Evolutionary conservation across 1,140 invertebrate species (phyloP).

Genomic region (Papilio polytes): DNA sequence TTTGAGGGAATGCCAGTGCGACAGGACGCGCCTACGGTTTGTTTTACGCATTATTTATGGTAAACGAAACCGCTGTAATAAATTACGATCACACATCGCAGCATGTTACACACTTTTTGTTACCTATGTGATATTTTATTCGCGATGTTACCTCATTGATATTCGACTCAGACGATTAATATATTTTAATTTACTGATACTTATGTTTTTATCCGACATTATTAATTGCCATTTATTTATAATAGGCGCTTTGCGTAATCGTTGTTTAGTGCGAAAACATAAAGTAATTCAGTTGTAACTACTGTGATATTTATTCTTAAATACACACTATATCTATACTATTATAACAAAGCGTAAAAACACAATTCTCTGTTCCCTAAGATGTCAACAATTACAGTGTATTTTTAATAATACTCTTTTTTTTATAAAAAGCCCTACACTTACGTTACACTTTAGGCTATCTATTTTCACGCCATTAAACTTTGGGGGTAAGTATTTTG

Average conservation of each 20-base stretch:
- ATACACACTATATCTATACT: too few species aligned
- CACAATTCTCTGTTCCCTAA: too few species aligned
- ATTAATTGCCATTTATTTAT: constrained; percentile 17
- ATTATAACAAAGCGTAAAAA: too few species aligned
- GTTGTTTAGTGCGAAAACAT: not conserved
- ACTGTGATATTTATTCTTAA: not conserved
- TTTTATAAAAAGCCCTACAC: too few species aligned
- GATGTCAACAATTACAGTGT: too few species aligned
- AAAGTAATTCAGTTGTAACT: too few species aligned
- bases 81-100: constrained; percentile 28
- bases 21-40: constrained; percentile 13
- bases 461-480: too few species aligned
- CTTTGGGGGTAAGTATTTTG: too few species aligned
- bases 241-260: not conserved
- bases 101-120: constrained; percentile 1
- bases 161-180: not conserved
- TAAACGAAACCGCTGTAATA: constrained; percentile 29
- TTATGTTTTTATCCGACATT: not conserved
- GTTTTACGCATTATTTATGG: constrained; percentile 37
- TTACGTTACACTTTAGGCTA: too few species aligned
- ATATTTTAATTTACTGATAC: not conserved
- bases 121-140: not conserved
- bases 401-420: too few species aligned
- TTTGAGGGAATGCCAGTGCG: constrained; percentile 25
- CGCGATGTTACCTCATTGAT: not conserved